Percentiles rank a stretch among this genome's conserved stretches.
Conservation (phyloP, 2,797 vertebrate species). For the Loris lydekkerianus region DNA sequence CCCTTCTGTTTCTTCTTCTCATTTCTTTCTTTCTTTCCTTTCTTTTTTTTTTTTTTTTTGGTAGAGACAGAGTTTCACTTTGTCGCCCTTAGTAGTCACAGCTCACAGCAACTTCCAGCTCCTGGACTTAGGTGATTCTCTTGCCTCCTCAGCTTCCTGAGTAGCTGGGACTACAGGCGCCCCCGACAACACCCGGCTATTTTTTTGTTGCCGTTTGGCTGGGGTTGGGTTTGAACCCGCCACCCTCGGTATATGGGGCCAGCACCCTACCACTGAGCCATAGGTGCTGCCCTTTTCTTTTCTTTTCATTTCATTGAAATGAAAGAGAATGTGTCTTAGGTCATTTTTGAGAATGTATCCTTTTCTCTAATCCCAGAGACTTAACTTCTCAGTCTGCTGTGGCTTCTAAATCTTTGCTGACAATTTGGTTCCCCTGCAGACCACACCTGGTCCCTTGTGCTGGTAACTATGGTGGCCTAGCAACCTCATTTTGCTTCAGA, state of each 20-base stretch:
- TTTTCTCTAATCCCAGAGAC: not conserved
- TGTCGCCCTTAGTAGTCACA: too few species aligned
- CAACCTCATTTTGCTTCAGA: not conserved
- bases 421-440: not conserved
- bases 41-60: not conserved
- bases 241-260: too few species aligned
- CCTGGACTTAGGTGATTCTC: too few species aligned
- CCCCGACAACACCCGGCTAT: too few species aligned
- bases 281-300: too few species aligned
- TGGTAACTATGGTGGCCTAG: not conserved
- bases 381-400: not conserved
- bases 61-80: too few species aligned
- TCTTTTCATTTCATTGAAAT: not conserved
- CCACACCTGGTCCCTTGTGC: accelerated
- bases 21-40: not conserved
- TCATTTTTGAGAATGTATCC: not conserved
- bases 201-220: too few species aligned
- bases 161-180: too few species aligned
- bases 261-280: too few species aligned
- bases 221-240: too few species aligned
- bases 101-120: too few species aligned
- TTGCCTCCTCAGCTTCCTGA: too few species aligned
- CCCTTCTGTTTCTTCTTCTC: not conserved
- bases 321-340: not conserved
- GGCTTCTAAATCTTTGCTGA: not conserved